Evolutionary conservation across 2,797 vertebrate species (phyloP).

Genomic region (Scolopax rusticola): DNA sequence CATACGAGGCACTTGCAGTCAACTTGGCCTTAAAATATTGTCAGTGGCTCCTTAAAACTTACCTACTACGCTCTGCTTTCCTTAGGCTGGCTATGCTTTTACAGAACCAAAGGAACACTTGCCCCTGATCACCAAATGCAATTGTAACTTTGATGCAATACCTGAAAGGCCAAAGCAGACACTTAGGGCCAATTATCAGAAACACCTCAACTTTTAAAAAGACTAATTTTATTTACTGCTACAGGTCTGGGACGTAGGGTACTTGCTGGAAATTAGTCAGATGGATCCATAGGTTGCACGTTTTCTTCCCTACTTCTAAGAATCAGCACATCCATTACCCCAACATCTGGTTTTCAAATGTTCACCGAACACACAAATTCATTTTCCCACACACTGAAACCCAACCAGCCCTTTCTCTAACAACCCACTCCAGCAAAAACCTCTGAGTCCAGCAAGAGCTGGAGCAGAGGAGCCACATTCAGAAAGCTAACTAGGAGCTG

Average conservation of each 20-base stretch:
- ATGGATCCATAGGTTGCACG: not conserved
- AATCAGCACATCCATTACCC: not conserved
- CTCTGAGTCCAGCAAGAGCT: not conserved
- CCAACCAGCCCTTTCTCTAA: not conserved
- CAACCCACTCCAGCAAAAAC: not conserved
- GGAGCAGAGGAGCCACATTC: not conserved
- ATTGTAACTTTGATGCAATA: not conserved
- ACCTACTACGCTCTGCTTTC: not conserved
- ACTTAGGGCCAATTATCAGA: not conserved
- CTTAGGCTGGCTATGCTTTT: not conserved
- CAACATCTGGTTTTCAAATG: not conserved
- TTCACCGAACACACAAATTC: not conserved
- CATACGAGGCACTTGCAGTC: not conserved
- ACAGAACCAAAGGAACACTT: not conserved
- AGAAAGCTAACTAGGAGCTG: not conserved
- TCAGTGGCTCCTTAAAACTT: not conserved
- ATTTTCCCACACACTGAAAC: not conserved
- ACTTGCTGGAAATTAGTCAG: not conserved
- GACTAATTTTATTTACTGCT: not conserved
- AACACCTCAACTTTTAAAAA: not conserved
- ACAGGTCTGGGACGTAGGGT: not conserved
- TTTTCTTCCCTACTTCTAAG: not conserved
- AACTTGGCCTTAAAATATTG: not conserved
- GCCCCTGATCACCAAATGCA: not conserved
- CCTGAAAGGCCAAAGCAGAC: not conserved